Evolutionary conservation across 2,113 vertebrate genomes (phyloP), one percentile per base, ranked within the genome.

Genomic region (Leiothrix lutea): DNA sequence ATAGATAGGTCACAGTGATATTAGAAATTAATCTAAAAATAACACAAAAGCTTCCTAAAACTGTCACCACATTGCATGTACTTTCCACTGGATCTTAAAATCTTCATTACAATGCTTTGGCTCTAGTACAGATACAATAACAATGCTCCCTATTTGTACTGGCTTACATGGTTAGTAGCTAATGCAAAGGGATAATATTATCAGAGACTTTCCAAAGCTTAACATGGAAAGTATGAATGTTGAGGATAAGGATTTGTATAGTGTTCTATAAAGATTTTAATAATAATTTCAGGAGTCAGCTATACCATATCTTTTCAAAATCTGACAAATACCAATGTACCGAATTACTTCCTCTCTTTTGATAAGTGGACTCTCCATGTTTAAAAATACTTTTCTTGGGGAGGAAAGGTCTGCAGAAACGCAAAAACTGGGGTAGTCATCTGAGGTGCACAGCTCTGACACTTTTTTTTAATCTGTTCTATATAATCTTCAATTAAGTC

Each of bases 31-130:
- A 45, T 70, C 83, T 88, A 80, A 96, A 95, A 93, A 90, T 96
- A 95, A 15, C 82, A 93, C 40, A 88, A 88, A 94, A 86, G 69
- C 88, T 95, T 83, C 64, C 80, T 81, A 57, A 93, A 96, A 78
- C 44, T 93, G 72, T 84, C 77, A 80, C 77, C 65, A 22, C 21
- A 3, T 69, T 88, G 12, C 58, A 16, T 28, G 42, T 80, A 70
- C 74, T 93, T 97, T 92, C 73, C 75, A 62, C n/a, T 25, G 26
- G 75, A 64, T 80, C 88, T 79, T 84, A 67, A 93, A 88, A 67
- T 86, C 93, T 83, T 92, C 56, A 65, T 83, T 92, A 74, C 44
- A 38, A 7, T 80, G 38, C 66, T 94, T 93, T 93, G 80, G 64
- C 72, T 74, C 22, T 38, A 44, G 44, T 71, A 62, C 75, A 95